These are phyloP conservation scores for Chrysocyon brachyurus DNA, from an alignment of 2,797 vertebrate species.

Conservation along the genomic window DNA sequence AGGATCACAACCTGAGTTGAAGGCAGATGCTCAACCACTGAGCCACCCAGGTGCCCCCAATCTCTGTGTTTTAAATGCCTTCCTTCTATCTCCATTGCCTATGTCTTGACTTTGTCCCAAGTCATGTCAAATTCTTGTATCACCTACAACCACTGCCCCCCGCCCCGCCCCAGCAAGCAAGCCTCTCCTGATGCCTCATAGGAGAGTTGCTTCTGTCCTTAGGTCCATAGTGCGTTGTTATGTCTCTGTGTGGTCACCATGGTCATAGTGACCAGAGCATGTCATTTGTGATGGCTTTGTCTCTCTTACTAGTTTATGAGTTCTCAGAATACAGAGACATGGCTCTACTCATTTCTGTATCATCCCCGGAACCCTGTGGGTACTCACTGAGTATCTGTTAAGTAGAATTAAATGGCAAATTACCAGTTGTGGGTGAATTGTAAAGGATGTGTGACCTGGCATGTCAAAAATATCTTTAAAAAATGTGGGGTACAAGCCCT, in stretches of 20 bases:
- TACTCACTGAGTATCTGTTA: neutral
- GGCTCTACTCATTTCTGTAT: neutral
- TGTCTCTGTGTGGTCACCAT: neutral
- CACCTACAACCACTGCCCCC: too few relatives aligned
- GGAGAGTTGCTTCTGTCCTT: neutral
- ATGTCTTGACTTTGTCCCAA: neutral
- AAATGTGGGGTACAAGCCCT: neutral
- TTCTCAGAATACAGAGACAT: neutral
- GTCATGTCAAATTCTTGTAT: neutral
- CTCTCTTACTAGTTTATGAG: neutral
- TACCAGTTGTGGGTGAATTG: neutral
- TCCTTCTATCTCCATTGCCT: neutral
- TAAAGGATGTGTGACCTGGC: neutral
- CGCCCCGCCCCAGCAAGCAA: neutral
- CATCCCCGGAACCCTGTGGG: neutral
- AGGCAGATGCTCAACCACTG: too few relatives aligned
- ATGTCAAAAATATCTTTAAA: neutral
- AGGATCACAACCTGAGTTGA: too few relatives aligned
- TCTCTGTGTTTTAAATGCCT: neutral
- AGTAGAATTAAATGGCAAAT: conserved; percentile 7
- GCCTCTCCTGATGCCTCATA: neutral
- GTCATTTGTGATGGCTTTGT: neutral
- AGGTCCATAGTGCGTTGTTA: rapidly evolving
- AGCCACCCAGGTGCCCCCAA: too few relatives aligned
- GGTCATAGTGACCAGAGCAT: neutral